Conservation (phyloP, 2,113 vertebrate genomes). For the Prunella fulvescens region DNA sequence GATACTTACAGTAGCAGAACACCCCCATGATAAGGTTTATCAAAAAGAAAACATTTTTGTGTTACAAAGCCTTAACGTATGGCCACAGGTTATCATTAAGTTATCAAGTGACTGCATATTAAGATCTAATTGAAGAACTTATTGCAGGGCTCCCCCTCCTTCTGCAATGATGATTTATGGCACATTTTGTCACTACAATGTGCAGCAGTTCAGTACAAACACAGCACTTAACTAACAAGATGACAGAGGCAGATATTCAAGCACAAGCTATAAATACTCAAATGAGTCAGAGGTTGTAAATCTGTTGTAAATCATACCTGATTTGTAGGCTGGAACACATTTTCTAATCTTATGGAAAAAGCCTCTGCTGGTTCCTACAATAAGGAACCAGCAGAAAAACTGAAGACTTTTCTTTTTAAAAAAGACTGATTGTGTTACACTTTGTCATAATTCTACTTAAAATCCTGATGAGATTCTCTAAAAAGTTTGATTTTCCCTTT, state of each 20-base stretch:
- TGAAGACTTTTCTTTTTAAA: neutral
- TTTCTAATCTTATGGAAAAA: neutral
- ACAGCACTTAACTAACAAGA: slow-evolving; percentile 49
- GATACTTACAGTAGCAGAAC: neutral
- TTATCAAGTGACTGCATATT: slow-evolving; percentile 36
- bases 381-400: neutral
- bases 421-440: neutral
- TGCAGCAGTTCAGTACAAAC: slow-evolving; percentile 27
- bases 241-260: slow-evolving; percentile 44
- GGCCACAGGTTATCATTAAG: slow-evolving; percentile 22
- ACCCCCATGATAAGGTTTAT: neutral
- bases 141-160: neutral
- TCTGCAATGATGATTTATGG: slow-evolving; percentile 39
- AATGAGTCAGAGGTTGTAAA: slow-evolving; percentile 42
- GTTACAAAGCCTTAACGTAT: neutral
- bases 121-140: slow-evolving; percentile 52
- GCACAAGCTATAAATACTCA: slow-evolving; percentile 48
- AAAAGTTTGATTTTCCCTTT: neutral
- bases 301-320: slow-evolving; percentile 33
- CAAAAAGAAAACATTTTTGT: slow-evolving; percentile 30
- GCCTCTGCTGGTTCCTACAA: neutral
- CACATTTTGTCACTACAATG: slow-evolving; percentile 30
- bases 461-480: neutral
- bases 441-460: neutral
- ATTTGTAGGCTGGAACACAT: slow-evolving; percentile 6